Base-by-base conservation (phyloP, 2,113 vertebrate species). In the Leptobrachium leishanense region DNA sequence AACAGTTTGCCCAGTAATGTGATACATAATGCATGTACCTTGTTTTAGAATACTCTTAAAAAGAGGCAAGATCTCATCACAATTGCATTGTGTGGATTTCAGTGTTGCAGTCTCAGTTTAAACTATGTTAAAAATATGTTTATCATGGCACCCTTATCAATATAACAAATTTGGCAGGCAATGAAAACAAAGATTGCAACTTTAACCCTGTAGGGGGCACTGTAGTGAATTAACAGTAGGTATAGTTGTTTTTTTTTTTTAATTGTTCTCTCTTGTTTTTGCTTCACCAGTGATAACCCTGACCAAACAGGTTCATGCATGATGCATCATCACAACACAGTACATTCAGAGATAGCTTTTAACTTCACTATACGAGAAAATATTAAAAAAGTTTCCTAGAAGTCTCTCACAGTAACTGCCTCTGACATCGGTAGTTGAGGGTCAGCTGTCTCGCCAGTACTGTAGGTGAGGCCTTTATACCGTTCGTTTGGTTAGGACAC, bases 11-110 rank as follows among this genome's bases (percentile, higher is more conserved):
- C 92, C 90, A 93, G 92, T 93, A 92, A 93, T 87, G 91, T 93
- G 93, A 95, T 90, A 92, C 92, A 93, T 94, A 92, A 94, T 95
- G 92, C 93, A 94, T 94, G 93, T 93, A 95, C 93, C 93, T 93
- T 92, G 91, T 90, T 92, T 88, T 92, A 65, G 62, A 87, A 69
- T 89, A 86, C 83, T 87, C 88, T 88, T 89, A 62, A 69, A 2
- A 89, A 85, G 87, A 92, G 89, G 87, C 87, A 89, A 83, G 86
- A 90, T 87, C 89, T 84, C 83, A 89, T 89, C 85, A 88, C 82
- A 74, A 86, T 41, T 72, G 83, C 85, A 85, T 63, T 66, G 64
- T 5, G 12, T 76, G 55, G 31, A 20, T 80, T 53, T 42, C 86
- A 89, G 88, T 89, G 91, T 90, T 92, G 90, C 84, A 88, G 87